These are phyloP conservation scores for Bos javanicus DNA, from an alignment of 2,113 vertebrate genomes.

Conservation along the genomic window DNA sequence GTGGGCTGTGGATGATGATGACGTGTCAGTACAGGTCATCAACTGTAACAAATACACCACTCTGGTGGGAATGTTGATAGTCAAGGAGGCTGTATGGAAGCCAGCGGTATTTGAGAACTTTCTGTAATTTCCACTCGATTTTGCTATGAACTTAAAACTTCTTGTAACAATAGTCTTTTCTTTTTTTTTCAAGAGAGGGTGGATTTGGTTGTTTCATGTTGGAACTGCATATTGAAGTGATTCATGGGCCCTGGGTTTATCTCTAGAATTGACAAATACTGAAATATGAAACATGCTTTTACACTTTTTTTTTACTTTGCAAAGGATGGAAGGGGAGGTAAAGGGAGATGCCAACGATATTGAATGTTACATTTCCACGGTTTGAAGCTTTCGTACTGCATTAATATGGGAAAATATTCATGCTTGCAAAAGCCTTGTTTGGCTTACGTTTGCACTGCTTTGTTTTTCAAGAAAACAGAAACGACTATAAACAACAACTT, in stretches of 20 bases:
- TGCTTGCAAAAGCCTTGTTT: slow-evolving; percentile 9
- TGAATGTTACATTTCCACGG: background rate
- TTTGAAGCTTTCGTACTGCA: background rate
- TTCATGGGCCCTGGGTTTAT: background rate
- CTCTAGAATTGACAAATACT: background rate
- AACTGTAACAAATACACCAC: background rate
- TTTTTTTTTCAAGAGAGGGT: background rate
- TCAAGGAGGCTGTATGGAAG: background rate
- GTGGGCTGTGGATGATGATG: background rate
- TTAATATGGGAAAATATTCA: slow-evolving; percentile 5
- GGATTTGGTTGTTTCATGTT: background rate
- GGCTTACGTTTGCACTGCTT: background rate
- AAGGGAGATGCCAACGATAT: background rate
- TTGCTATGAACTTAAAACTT: background rate
- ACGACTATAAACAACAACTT: slow-evolving; percentile 8
- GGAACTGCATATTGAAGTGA: background rate
- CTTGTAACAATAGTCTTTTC: background rate
- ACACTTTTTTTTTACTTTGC: slow-evolving; percentile 10
- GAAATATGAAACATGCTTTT: background rate
- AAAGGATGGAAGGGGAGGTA: background rate
- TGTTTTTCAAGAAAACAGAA: slow-evolving; percentile 32
- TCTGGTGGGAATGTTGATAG: background rate
- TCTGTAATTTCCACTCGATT: background rate
- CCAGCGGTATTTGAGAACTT: background rate
- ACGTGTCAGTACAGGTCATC: background rate